A percentile compares a stretch with the other conserved stretches of the same genome.
phyloP scores from a whole-genome alignment of 2,888 invertebrate genomes.

The Eremobia ochroleuca region DNA sequence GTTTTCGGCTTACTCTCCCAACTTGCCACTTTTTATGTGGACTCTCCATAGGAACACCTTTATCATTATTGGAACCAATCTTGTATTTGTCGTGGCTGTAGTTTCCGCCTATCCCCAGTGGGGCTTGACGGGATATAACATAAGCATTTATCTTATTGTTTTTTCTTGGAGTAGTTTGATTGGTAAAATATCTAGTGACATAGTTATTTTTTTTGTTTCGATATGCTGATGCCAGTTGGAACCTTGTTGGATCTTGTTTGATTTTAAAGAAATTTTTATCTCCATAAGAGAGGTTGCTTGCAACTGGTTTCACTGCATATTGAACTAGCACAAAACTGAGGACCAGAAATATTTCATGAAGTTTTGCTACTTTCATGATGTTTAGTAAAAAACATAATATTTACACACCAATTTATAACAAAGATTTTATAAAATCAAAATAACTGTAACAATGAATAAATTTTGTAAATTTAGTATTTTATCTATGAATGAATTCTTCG shows the following conservation, averaged over 20 bases:
- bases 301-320: constrained; percentile 30
- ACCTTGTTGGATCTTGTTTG: constrained; percentile 47
- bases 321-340: constrained; percentile 30
- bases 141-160: constrained; percentile 11
- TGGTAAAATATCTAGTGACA: constrained; percentile 13
- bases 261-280: constrained; percentile 52
- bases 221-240: constrained; percentile 29
- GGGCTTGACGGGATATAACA: neutral
- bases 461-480: too few relatives aligned
- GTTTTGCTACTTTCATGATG: constrained; percentile 43
- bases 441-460: too few relatives aligned
- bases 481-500: neutral
- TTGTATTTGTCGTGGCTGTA: constrained; percentile 38
- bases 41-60: constrained; percentile 3
- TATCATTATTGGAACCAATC: constrained; percentile 20
- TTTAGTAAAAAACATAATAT: constrained; percentile 15
- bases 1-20: constrained; percentile 77
- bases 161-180: constrained; percentile 27
- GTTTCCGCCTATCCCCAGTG: constrained; percentile 10
- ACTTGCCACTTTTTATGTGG: constrained; percentile 74
- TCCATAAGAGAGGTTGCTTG: constrained; percentile 48
- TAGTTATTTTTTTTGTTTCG: constrained; percentile 33
- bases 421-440: constrained; percentile 2
- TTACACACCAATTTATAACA: constrained; percentile 29
- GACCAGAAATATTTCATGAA: constrained; percentile 28